These are phyloP conservation scores for Coptodon bakossiorum DNA, from an alignment of 2,113 vertebrate species.

Conservation along the genomic window DNA sequence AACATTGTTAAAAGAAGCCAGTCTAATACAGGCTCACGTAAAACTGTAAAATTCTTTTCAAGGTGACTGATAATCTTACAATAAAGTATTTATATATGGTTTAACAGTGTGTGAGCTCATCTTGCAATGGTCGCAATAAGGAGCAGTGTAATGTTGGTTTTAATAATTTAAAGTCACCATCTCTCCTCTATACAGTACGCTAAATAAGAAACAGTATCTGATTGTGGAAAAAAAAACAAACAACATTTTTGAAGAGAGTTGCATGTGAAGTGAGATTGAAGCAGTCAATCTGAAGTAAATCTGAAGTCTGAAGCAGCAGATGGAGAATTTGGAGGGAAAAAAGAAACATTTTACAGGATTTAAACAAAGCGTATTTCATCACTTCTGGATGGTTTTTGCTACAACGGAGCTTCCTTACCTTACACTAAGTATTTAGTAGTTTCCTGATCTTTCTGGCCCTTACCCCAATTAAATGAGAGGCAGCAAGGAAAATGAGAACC, in stretches of 20 bases:
- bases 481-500: slow-evolving; percentile 5
- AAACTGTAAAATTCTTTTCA: background rate
- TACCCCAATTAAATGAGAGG: background rate
- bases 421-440: background rate
- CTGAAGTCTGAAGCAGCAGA: background rate
- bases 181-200: background rate
- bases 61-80: background rate
- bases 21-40: background rate
- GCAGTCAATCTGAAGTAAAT: background rate
- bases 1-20: background rate
- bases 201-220: background rate
- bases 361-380: background rate
- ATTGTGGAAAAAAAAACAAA: accelerated
- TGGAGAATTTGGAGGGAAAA: background rate
- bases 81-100: background rate
- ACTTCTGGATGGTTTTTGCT: background rate
- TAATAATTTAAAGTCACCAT: background rate
- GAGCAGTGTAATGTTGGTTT: background rate
- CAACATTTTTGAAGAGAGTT: background rate
- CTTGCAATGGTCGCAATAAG: background rate
- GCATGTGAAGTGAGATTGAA: background rate
- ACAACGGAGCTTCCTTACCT: background rate
- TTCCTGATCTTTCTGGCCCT: background rate
- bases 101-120: background rate
- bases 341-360: background rate